Base-by-base conservation (phyloP, 2,797 vertebrate genomes). In the Tachyglossus aculeatus region DNA sequence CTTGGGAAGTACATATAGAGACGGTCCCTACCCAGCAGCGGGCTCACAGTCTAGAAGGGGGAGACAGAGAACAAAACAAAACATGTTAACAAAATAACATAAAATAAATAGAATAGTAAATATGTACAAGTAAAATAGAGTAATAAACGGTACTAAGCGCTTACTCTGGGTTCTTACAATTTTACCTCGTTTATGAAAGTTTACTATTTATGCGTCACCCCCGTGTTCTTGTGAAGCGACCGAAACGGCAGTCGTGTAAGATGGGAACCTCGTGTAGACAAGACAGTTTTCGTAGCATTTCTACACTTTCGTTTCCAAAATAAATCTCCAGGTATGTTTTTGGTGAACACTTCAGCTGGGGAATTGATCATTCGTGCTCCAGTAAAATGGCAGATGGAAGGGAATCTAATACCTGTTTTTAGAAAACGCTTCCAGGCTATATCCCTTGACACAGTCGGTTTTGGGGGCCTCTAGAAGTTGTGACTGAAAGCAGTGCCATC, bases 291-390 rank as follows among this genome's bases (percentile, higher is more conserved):
- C 18, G 15, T 71, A 61, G 80, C 41, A 43, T 38, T 41, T 67
- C 45, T 60, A 29, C 61, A 39, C 50, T 63, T 80, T 68, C 63
- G 77, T 67, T 75, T 72, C 43, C 62, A 60, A 66, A 62, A 57
- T 60, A 63, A 71, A 56, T 54, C 63, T 70, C 41, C 65, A 66
- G 53, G 77, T 77, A 39, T 48, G 39, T 71, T 82, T 80, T 78
- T 76, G 80, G 41, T 27, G 60, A 74, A 66, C 59, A 48, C 69
- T 81, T 75, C 27, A 60, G 25, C 38, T 40, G 32, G 50, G 51
- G 21, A 64, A n/a, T 31, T 73, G 19, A 72, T n/a, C n/a, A n/a
- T 66, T 63, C 27, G 18, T 78, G 36, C 37, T 76, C 38, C 14
- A 47, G 34, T 74, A 81, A 54, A 34, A 67, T 75, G 70, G 43